Evolutionary conservation across 2,888 invertebrate genomes (phyloP).

Genomic region (Colostygia pectinataria): DNA sequence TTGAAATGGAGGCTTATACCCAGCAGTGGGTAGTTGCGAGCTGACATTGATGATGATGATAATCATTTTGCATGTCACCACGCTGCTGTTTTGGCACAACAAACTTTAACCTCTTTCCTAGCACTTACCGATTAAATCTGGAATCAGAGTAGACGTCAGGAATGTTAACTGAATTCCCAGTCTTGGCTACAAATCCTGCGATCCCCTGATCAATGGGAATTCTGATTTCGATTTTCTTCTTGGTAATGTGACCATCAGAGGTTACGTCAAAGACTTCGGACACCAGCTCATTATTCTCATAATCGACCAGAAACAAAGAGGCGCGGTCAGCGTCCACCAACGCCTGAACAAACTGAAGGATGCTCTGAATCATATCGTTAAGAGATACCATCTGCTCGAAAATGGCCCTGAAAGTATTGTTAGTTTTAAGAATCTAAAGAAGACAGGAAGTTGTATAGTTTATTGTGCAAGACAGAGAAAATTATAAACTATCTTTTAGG

Average conservation of each 20-base stretch:
- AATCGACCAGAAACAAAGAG: constrained; percentile 91
- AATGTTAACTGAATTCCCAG: constrained; percentile 91
- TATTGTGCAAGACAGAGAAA: too few relatives aligned
- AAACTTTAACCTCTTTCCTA: too few relatives aligned
- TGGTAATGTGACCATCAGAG: constrained; percentile 50
- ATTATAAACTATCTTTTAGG: too few relatives aligned
- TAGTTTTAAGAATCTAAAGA: neutral
- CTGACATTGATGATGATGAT: too few relatives aligned
- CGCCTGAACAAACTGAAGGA: constrained; percentile 92
- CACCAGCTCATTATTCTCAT: constrained; percentile 88
- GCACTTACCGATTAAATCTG: constrained; percentile 87
- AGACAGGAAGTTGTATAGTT: too few relatives aligned
- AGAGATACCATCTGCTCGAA: constrained; percentile 95
- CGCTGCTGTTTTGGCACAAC: too few relatives aligned
- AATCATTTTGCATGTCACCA: too few relatives aligned
- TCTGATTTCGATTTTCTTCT: constrained; percentile 81
- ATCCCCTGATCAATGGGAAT: constrained; percentile 91
- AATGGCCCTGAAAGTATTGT: constrained; percentile 85
- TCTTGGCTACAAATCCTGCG: constrained; percentile 91
- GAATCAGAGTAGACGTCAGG: constrained; percentile 91
- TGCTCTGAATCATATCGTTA: constrained; percentile 90
- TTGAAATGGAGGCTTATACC: too few relatives aligned
- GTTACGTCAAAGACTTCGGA: constrained; percentile 91
- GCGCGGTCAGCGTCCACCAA: constrained; percentile 93
- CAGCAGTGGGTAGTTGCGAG: too few relatives aligned